Conservation (phyloP, 2,888 invertebrate genomes). For the Limnephilus lunatus region DNA sequence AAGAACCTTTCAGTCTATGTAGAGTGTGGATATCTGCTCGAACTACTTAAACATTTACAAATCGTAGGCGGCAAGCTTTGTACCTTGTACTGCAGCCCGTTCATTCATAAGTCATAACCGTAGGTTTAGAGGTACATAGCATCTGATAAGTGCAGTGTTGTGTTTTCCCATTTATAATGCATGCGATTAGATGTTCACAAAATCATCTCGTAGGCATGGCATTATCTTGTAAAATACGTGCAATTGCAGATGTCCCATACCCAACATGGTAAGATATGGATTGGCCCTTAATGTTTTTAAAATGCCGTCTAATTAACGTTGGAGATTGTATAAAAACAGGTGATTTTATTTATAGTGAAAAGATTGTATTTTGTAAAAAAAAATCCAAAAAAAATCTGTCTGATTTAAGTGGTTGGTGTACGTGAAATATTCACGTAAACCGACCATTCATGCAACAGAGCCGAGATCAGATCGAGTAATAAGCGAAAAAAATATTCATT, state of each 20-base stretch:
- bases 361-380: neutral
- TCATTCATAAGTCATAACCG: neutral
- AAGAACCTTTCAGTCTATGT: neutral
- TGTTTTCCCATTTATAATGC: neutral
- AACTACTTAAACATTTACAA: neutral
- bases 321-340: neutral
- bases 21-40: neutral
- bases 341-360: neutral
- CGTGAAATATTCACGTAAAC: neutral
- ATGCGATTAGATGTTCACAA: neutral
- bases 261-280: neutral
- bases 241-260: neutral
- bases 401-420: neutral
- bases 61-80: constrained; percentile 13
- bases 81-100: neutral
- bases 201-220: neutral
- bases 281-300: neutral
- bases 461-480: neutral
- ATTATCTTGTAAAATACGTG: neutral
- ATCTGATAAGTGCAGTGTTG: neutral
- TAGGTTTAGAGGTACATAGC: neutral
- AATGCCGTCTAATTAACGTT: neutral
- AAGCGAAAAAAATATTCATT: neutral
- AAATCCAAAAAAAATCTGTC: neutral
- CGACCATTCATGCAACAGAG: neutral